Evolutionary conservation across 2,888 invertebrate species (phyloP).

Genomic region (Chrysina gloriosa): DNA sequence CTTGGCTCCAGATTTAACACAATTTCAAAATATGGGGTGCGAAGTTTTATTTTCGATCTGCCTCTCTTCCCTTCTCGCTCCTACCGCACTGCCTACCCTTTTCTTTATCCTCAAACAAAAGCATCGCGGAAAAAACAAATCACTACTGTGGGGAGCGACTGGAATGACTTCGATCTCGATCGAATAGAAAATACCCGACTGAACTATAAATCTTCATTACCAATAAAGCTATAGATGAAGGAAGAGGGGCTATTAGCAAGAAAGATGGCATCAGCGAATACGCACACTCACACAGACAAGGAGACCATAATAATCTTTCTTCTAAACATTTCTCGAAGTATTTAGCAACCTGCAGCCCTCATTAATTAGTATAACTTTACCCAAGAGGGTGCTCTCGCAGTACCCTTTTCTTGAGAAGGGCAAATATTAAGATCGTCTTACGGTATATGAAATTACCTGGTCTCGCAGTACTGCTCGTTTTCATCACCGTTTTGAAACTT

Average conservation of each 20-base stretch:
- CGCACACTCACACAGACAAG: conserved; percentile 25
- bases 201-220: conserved; percentile 44
- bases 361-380: conserved; percentile 67
- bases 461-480: conserved; percentile 34
- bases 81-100: background rate
- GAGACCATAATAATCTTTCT: conserved; percentile 54
- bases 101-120: conserved; percentile 6
- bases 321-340: conserved; percentile 62
- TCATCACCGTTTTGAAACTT: conserved; percentile 36
- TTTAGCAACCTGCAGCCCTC: conserved; percentile 64
- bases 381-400: conserved; percentile 58
- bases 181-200: conserved; percentile 34
- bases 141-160: conserved; percentile 30
- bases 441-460: conserved; percentile 40
- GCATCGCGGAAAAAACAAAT: conserved; percentile 31
- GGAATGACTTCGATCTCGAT: conserved; percentile 33
- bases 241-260: conserved; percentile 7
- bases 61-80: conserved; percentile 11
- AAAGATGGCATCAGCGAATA: conserved; percentile 10
- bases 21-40: conserved; percentile 60
- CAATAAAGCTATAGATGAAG: conserved; percentile 18
- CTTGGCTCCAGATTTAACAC: conserved; percentile 61
- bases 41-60: conserved; percentile 57
- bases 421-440: conserved; percentile 49
- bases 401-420: conserved; percentile 49